Evolutionary conservation across 2,888 invertebrate genomes (phyloP).

Genomic region (Xylophagus ater): DNA sequence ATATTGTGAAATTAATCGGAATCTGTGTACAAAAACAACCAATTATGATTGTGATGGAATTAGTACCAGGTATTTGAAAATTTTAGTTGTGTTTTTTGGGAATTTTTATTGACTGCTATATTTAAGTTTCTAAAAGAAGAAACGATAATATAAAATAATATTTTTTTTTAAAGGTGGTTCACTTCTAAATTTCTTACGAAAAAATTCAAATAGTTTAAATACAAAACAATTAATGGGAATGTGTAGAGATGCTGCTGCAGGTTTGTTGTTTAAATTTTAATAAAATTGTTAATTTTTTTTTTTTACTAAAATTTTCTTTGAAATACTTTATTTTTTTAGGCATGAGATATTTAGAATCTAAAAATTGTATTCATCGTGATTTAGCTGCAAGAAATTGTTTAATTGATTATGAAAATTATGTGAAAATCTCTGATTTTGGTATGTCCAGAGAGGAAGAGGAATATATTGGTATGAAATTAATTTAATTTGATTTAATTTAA

Average conservation of each 20-base stretch:
- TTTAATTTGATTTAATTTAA: no score
- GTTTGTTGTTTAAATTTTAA: slow-evolving; percentile 30
- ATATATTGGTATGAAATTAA: slow-evolving; percentile 53
- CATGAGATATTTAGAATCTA: slow-evolving; percentile 90
- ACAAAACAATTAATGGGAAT: slow-evolving; percentile 66
- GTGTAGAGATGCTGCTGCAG: slow-evolving; percentile 89
- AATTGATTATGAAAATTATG: slow-evolving; percentile 65
- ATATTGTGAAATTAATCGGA: slow-evolving; percentile 91
- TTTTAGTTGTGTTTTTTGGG: no score
- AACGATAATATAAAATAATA: no score
- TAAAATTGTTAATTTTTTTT: neutral
- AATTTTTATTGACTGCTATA: no score
- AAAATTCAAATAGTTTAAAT: slow-evolving; percentile 56
- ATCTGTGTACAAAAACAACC: slow-evolving; percentile 97
- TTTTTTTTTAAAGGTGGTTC: slow-evolving; percentile 60
- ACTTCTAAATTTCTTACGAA: slow-evolving; percentile 74
- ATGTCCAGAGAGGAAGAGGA: slow-evolving; percentile 97
- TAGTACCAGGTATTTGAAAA: slow-evolving; percentile 54
- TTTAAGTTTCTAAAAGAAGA: no score
- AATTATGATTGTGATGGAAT: slow-evolving; percentile 98
- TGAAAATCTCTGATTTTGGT: slow-evolving; percentile 96
- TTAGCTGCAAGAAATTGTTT: slow-evolving; percentile 86
- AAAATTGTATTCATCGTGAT: slow-evolving; percentile 93
- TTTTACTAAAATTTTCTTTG: neutral
- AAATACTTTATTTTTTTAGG: slow-evolving; percentile 26